Conservation (phyloP, 2,113 vertebrate species). For the Nycticryphes semicollaris region DNA sequence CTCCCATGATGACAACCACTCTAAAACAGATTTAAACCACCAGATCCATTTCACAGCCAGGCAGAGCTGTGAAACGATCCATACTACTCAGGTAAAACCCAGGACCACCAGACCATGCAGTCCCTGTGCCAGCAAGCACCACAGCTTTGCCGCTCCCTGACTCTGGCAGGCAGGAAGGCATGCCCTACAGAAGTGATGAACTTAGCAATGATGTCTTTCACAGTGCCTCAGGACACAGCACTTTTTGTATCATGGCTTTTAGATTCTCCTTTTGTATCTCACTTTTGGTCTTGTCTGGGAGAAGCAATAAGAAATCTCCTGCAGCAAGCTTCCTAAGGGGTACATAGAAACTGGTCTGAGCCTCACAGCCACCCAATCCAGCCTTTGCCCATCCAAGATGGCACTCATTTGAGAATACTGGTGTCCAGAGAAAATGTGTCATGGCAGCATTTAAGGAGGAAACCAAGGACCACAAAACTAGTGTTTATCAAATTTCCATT, state of each 20-base stretch:
- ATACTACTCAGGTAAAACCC: neutral
- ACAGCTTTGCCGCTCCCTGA: rapidly evolving
- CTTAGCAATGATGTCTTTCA: neutral
- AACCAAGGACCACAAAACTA: neutral
- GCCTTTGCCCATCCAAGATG: neutral
- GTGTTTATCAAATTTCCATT: neutral
- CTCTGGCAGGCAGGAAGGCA: neutral
- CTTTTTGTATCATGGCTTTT: neutral
- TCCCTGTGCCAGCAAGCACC: neutral
- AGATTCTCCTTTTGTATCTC: neutral
- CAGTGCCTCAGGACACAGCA: neutral
- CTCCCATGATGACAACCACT: neutral
- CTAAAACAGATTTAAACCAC: neutral
- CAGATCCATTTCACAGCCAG: neutral
- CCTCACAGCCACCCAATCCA: neutral
- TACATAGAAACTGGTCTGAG: neutral
- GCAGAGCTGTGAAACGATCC: neutral
- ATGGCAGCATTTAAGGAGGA: neutral
- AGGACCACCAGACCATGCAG: rapidly evolving
- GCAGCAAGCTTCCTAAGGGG: neutral
- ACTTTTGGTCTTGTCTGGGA: neutral
- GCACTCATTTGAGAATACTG: neutral
- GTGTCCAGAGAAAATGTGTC: neutral
- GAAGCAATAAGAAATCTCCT: neutral
- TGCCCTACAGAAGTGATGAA: neutral